A percentile compares a stretch with the other conserved stretches of the same genome.
Conservation (phyloP, 1,140 invertebrate genomes). For the Odontomachus brunneus region DNA sequence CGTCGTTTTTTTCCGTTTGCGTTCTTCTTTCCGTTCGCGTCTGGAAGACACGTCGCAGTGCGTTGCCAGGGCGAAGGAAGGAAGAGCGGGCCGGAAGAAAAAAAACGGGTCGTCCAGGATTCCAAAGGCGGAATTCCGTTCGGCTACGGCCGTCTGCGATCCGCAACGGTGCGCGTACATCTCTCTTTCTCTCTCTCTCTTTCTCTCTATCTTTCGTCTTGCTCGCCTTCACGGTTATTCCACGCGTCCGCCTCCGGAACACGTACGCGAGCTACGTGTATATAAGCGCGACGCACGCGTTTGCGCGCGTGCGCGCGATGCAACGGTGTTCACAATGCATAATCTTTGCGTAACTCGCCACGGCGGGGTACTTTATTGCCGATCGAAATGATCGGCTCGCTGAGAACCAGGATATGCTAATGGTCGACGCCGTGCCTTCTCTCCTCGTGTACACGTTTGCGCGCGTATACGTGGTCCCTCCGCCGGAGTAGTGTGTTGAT, state of each 20-base stretch:
- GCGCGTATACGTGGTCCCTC: background rate
- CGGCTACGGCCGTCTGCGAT: conserved; percentile 64
- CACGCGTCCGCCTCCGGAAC: conserved; percentile 45
- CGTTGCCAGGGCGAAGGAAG: background rate
- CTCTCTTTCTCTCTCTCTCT: too few relatives aligned
- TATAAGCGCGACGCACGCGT: too few relatives aligned
- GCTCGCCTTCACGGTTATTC: conserved; percentile 54
- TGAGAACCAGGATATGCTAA: conserved; percentile 65
- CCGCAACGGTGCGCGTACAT: conserved; percentile 53
- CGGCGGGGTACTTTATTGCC: conserved; percentile 39
- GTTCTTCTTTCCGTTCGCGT: background rate
- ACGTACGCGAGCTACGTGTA: conserved; percentile 26
- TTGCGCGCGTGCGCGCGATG: background rate
- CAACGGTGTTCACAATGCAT: conserved; percentile 33
- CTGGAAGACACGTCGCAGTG: background rate
- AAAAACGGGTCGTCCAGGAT: conserved; percentile 55
- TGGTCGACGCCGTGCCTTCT: conserved; percentile 15
- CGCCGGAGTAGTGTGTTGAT: too few relatives aligned
- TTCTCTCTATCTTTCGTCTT: conserved; percentile 23
- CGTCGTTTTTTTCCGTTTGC: too few relatives aligned
- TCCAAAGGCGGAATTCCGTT: conserved; percentile 68
- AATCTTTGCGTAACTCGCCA: conserved; percentile 65
- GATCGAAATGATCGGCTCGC: conserved; percentile 63
- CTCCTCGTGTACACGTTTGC: background rate
- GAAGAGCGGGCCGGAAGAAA: conserved; percentile 14